These are phyloP conservation scores for Lethenteron reissneri DNA, from an alignment of 2,113 vertebrate genomes.

Conservation along the genomic window DNA sequence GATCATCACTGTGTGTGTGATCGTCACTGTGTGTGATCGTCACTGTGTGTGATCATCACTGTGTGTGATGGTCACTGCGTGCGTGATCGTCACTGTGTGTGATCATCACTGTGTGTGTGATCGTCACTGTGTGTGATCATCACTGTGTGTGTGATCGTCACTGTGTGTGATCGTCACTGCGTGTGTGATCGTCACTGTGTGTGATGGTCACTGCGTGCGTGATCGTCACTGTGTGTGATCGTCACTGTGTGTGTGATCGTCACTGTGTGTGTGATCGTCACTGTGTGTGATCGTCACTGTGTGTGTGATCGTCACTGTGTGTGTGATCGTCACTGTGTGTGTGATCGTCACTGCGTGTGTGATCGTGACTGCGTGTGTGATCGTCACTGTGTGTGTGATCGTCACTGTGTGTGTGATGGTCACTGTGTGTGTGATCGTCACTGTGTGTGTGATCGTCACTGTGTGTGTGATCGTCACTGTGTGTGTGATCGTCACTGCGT, in stretches of 20 bases:
- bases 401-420: no score
- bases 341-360: background rate
- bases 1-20: background rate
- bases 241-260: background rate
- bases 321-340: background rate
- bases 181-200: background rate
- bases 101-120: background rate
- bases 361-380: background rate
- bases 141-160: background rate
- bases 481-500: background rate
- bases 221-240: background rate
- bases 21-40: background rate
- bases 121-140: no score
- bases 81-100: background rate
- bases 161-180: background rate
- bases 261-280: background rate
- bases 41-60: background rate
- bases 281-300: background rate
- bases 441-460: background rate
- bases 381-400: background rate
- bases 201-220: no score
- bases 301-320: background rate
- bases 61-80: background rate
- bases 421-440: background rate
- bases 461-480: background rate